Evolutionary conservation across 2,797 vertebrate species (phyloP).

Genomic region (Amblyopsis hoosieri): DNA sequence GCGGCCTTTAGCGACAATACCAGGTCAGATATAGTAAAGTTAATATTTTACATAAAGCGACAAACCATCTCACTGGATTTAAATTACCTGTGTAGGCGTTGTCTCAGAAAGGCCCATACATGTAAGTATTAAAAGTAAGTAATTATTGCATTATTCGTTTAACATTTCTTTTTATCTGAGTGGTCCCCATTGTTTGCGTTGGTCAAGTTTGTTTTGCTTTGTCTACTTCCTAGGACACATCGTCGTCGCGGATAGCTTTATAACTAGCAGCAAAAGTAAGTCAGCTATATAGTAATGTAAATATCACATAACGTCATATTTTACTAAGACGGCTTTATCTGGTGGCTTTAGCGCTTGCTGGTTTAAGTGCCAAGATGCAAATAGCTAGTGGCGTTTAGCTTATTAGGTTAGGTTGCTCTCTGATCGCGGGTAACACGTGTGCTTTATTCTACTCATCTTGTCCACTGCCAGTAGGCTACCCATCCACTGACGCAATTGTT

Average conservation of each 20-base stretch:
- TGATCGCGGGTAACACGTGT: constrained; percentile 57
- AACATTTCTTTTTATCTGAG: constrained; percentile 3
- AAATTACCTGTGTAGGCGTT: constrained; percentile 17
- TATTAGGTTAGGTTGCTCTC: constrained; percentile 21
- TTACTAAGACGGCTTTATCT: no score
- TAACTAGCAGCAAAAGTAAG: no score
- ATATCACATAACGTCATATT: no score
- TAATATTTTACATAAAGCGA: constrained; percentile 49
- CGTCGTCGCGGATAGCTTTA: background rate
- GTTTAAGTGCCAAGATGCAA: background rate
- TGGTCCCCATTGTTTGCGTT: constrained; percentile 66
- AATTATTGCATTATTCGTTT: background rate
- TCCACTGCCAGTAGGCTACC: background rate
- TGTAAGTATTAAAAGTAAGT: constrained; percentile 54
- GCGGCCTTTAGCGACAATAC: constrained; percentile 62
- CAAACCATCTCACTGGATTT: constrained; percentile 30
- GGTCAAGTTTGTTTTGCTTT: constrained; percentile 57
- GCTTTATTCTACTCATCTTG: background rate
- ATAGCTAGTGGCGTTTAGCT: constrained; percentile 41
- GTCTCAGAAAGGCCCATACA: constrained; percentile 54
- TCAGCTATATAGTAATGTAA: no score
- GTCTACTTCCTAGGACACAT: constrained; percentile 56
- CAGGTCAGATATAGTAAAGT: constrained; percentile 44
- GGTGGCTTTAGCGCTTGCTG: no score
- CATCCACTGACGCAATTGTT: no score